A percentile compares a stretch with the other conserved stretches of the same genome.
These are phyloP conservation scores for Brachystomella parvula DNA, from an alignment of 1,140 invertebrate species.

Conservation along the genomic window DNA sequence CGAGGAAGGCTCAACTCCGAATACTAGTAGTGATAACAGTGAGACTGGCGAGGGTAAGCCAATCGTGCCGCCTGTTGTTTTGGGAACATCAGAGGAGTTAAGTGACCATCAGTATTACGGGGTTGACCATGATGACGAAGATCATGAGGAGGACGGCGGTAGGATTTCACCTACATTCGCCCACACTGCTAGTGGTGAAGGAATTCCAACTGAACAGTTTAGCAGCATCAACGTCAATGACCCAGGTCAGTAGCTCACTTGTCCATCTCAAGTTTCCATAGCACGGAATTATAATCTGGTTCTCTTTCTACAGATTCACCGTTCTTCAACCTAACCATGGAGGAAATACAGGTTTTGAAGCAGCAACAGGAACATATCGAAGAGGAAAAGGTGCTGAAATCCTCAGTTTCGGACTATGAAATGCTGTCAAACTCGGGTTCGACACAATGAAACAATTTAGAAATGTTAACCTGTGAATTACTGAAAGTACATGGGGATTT, in stretches of 20 bases:
- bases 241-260: slow-evolving; percentile 12
- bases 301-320: slow-evolving; percentile 22
- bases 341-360: slow-evolving; percentile 37
- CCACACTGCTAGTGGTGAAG: slow-evolving; percentile 31
- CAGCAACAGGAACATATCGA: slow-evolving; percentile 30
- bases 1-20: no score
- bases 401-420: slow-evolving; percentile 34
- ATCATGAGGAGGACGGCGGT: no score
- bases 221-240: slow-evolving; percentile 2
- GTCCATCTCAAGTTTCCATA: neutral
- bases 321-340: slow-evolving; percentile 37
- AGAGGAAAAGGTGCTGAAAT: slow-evolving; percentile 33
- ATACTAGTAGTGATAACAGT: neutral
- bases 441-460: neutral
- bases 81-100: slow-evolving; percentile 13
- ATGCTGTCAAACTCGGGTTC: slow-evolving; percentile 35
- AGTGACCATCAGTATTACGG: slow-evolving; percentile 4
- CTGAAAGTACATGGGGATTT: neutral
- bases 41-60: neutral
- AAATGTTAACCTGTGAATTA: neutral
- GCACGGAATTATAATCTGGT: neutral
- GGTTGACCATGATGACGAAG: slow-evolving; percentile 15
- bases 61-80: neutral
- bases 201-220: slow-evolving; percentile 1
- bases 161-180: slow-evolving; percentile 17